A percentile compares a stretch with the other conserved stretches of the same genome.
Evolutionary conservation across 2,113 vertebrate species (phyloP).

Genomic region (Emydura subglobosa): DNA sequence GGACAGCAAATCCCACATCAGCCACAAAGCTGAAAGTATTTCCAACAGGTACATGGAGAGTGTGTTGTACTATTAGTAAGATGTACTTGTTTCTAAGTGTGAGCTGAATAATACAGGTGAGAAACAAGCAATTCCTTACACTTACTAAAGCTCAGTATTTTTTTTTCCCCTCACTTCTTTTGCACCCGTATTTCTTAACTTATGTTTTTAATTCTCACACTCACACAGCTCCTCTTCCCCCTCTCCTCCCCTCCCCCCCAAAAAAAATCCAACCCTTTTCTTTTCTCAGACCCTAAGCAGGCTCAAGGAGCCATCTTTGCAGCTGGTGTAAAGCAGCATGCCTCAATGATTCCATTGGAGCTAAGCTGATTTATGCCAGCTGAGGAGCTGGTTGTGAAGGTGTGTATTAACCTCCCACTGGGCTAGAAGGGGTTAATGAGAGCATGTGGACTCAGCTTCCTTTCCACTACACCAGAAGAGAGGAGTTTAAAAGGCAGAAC

Average conservation of each 20-base stretch:
- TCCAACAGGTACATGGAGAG: neutral
- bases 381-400: neutral
- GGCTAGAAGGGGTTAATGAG: neutral
- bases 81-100: neutral
- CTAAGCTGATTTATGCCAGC: constrained; percentile 5
- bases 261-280: neutral
- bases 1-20: neutral
- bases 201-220: neutral
- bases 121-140: neutral
- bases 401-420: neutral
- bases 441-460: neutral
- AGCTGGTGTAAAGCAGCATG: neutral
- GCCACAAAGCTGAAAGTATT: neutral
- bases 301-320: neutral
- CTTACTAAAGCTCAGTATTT: neutral
- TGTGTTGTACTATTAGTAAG: neutral
- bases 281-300: neutral
- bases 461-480: neutral
- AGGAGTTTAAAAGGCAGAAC: neutral
- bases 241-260: neutral
- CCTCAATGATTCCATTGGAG: neutral
- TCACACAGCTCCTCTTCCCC: neutral
- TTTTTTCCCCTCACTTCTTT: neutral
- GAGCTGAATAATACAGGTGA: neutral
- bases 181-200: neutral